Evolutionary conservation across 2,113 vertebrate genomes (phyloP).

Genomic region (Lethenteron reissneri): DNA sequence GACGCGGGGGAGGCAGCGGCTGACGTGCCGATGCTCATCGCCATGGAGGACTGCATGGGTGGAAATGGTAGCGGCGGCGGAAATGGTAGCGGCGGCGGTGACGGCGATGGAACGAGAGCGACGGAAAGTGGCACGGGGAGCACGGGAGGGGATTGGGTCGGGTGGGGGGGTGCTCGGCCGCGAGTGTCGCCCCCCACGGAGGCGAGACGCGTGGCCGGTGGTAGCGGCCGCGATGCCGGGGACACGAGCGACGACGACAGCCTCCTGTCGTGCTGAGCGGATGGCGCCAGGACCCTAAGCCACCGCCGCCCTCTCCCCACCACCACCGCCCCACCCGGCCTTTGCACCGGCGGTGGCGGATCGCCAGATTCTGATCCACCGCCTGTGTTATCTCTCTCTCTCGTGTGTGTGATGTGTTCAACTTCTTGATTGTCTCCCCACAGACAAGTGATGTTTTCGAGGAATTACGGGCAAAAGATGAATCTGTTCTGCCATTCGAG

Average conservation of each 20-base stretch:
- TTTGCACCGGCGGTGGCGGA: too few relatives aligned
- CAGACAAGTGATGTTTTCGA: too few relatives aligned
- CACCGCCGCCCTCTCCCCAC: too few relatives aligned
- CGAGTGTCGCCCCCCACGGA: not conserved
- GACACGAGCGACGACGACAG: slow-evolving; percentile 4
- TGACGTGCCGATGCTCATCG: slow-evolving; percentile 1
- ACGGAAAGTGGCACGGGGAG: not conserved
- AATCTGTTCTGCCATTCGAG: too few relatives aligned
- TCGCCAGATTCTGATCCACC: too few relatives aligned
- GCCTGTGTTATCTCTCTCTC: too few relatives aligned
- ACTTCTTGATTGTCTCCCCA: too few relatives aligned
- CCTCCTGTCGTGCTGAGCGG: not conserved
- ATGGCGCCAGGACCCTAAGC: not conserved
- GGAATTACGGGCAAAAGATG: too few relatives aligned
- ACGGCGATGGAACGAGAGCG: not conserved
- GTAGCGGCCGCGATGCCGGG: not conserved
- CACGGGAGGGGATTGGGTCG: not conserved
- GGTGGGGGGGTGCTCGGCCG: slow-evolving; percentile 1
- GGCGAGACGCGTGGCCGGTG: not conserved
- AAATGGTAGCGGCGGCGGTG: not conserved
- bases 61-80: not conserved
- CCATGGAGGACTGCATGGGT: not conserved
- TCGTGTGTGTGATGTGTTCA: too few relatives aligned
- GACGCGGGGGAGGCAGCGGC: not conserved
- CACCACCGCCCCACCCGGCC: too few relatives aligned